These are phyloP conservation scores for Aphidius colemani DNA, from an alignment of 2,888 invertebrate genomes.

Conservation along the genomic window DNA sequence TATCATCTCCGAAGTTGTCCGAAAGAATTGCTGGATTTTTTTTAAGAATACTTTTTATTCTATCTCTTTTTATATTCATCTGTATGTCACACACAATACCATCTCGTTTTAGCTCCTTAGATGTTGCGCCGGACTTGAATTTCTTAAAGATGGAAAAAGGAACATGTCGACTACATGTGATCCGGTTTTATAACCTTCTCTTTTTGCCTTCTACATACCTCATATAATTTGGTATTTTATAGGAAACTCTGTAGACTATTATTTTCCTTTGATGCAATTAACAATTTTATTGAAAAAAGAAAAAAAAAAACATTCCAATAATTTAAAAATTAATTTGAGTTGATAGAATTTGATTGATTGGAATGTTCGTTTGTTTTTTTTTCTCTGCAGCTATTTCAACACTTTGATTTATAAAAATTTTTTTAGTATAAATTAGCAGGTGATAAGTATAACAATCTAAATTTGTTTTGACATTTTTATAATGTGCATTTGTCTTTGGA, in stretches of 20 bases:
- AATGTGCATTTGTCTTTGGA: background rate
- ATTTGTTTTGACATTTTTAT: background rate
- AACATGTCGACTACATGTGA: background rate
- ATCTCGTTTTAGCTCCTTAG: too few species aligned
- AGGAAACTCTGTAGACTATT: background rate
- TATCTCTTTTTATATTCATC: background rate
- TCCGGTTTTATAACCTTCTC: background rate
- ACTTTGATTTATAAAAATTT: background rate
- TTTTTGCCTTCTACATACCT: background rate
- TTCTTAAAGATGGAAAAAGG: too few species aligned
- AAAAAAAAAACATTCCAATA: too few species aligned
- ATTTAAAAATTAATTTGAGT: too few species aligned
- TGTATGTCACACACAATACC: too few species aligned
- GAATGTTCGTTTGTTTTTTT: background rate
- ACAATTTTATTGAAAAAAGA: background rate
- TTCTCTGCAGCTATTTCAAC: background rate
- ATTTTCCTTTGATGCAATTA: background rate
- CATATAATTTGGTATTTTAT: background rate
- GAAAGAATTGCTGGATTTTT: constrained; percentile 58
- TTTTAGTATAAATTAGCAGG: background rate
- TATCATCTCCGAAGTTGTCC: constrained; percentile 59
- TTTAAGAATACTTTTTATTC: background rate
- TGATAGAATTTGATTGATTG: background rate
- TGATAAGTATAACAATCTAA: background rate
- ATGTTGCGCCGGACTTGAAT: too few species aligned